Base-by-base conservation (phyloP, 2,888 invertebrate genomes). In the Drosophila pegasa region DNA sequence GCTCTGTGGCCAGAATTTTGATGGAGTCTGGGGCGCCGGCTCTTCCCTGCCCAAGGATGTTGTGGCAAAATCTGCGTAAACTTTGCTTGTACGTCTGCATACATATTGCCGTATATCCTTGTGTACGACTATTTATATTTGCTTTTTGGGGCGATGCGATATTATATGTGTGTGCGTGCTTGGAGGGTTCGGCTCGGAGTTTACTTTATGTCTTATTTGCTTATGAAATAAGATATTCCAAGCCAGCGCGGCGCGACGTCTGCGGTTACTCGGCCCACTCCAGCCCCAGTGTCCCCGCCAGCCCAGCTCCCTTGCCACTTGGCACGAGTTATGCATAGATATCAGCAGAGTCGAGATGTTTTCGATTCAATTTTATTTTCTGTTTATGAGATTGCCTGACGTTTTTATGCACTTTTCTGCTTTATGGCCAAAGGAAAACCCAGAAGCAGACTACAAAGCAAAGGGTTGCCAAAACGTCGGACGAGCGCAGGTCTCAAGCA, bases 1-100 rank as follows among this genome's bases (percentile, higher is more conserved):
- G 76, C 71, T 71, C 76, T 90, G 89, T 81, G 89, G 89, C 90
- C 88, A 89, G 89, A 90, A 90, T 90, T 90, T 89, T 89, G 90
- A 90, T 90, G 74, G 88, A 82, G 68, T 78, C 61, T 61, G 65
- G 25, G 45, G 55, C 50, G 22, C 12, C 33, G 68, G 50, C 81
- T 77, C 77, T 73, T 75, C 66, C 57, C 77, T 37, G 81, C 66
- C 66, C 57, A 78, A 77, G 78, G 71, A 69, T 69, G 82, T 79
- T 78, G 88, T 67, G 75, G 77, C 88, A 71, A 85, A 85, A 85
- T 85, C 85, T 85, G 85, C 85, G 85, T 88, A 82, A 86, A 89
- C 89, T 89, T 75, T 85, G 70, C 69, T 61, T 50, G 35, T 62
- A 48, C 48, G 55, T 56, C 22, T 29, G 27, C 35, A 16, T 40